Conservation (phyloP, 2,888 invertebrate genomes). For the Melanargia galathea region DNA sequence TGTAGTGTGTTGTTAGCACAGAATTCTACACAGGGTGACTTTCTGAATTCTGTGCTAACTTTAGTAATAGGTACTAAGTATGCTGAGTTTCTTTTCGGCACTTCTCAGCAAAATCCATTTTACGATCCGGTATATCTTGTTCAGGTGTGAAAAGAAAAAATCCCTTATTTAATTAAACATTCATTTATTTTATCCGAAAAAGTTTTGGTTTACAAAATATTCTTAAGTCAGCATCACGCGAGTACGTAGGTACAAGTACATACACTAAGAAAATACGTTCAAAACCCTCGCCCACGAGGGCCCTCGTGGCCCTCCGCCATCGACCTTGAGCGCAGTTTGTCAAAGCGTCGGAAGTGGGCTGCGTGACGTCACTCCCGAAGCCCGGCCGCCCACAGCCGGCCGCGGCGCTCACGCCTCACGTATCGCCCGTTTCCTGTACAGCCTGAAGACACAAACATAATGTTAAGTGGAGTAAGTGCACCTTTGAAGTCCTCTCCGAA, state of each 20-base stretch:
- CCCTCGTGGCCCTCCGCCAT: constrained; percentile 48
- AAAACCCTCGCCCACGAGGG: constrained; percentile 34
- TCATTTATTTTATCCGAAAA: not conserved
- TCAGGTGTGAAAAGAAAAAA: not conserved
- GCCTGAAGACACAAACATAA: constrained; percentile 42
- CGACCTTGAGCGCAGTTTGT: constrained; percentile 58
- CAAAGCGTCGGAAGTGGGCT: constrained; percentile 66
- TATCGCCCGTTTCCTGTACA: constrained; percentile 46
- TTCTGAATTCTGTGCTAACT: too few species aligned
- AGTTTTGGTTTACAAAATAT: not conserved
- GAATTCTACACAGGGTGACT: too few species aligned
- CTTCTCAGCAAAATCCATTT: too few species aligned
- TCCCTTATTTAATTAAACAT: not conserved
- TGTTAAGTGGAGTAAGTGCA: constrained; percentile 22
- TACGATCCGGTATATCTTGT: too few species aligned
- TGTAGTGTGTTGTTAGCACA: too few species aligned
- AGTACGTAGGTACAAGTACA: not conserved
- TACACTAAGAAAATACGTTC: constrained; percentile 18
- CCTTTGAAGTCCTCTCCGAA: constrained; percentile 20
- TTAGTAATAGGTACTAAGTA: too few species aligned
- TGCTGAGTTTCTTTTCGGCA: too few species aligned
- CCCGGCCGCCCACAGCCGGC: constrained; percentile 52
- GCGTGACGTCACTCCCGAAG: constrained; percentile 58
- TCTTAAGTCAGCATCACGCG: not conserved
- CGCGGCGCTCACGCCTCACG: constrained; percentile 53